Conservation (phyloP, 2,797 vertebrate species). For the Clarias laeviceps region DNA sequence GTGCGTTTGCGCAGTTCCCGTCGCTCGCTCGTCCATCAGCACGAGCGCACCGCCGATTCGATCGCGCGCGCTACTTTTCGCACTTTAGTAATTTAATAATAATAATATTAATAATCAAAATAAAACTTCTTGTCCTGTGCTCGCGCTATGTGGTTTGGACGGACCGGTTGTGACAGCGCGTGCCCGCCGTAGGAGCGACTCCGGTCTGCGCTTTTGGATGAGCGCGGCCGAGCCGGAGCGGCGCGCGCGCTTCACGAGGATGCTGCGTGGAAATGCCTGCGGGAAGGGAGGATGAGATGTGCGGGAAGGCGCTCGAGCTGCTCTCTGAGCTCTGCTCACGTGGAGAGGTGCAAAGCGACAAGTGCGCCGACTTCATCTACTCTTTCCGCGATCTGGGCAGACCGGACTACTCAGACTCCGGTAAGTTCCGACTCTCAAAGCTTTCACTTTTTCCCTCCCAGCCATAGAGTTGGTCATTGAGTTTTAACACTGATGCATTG, state of each 20-base stretch:
- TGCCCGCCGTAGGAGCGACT: constrained; percentile 13
- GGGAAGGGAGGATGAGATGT: constrained; percentile 97
- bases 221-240: constrained; percentile 56
- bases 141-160: neutral
- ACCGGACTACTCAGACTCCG: constrained; percentile 91
- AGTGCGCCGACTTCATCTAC: constrained; percentile 94
- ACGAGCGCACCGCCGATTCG: constrained; percentile 14
- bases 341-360: constrained; percentile 92
- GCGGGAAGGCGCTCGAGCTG: constrained; percentile 96
- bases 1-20: neutral
- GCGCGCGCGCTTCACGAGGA: constrained; percentile 81
- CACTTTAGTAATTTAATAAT: no score
- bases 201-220: constrained; percentile 42
- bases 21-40: constrained; percentile 27
- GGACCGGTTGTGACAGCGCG: neutral
- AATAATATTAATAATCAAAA: no score
- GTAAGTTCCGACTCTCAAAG: constrained; percentile 67
- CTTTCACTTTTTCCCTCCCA: neutral
- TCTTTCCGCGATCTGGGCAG: constrained; percentile 91
- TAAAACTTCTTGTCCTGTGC: neutral
- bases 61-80: constrained; percentile 6
- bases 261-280: constrained; percentile 98
- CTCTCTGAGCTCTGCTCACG: constrained; percentile 93
- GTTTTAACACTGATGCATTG: neutral
- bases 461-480: neutral